phyloP scores from a whole-genome alignment of 2,797 vertebrate species.

The Darevskia mixta region DNA sequence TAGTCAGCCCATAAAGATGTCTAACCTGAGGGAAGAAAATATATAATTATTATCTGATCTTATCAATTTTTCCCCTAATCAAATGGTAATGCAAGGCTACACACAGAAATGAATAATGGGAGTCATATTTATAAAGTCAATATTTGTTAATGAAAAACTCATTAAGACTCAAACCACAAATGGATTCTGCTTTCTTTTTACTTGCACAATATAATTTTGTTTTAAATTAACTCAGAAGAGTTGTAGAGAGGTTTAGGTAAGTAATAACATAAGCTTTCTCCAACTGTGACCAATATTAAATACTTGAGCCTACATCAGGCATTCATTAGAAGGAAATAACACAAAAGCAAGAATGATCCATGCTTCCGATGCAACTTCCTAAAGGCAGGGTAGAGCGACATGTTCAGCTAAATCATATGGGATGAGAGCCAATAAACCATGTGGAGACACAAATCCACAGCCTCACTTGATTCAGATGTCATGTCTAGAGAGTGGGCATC shows the following conservation, averaged over 20 bases:
- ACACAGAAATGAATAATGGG: not conserved
- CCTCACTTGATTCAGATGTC: too few species aligned
- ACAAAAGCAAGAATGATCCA: not conserved
- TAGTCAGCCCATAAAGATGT: conserved; percentile 89
- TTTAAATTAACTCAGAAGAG: conserved; percentile 28
- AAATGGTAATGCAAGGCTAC: not conserved
- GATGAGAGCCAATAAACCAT: too few species aligned
- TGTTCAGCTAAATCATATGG: not conserved
- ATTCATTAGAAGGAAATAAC: not conserved
- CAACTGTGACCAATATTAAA: conserved; percentile 6
- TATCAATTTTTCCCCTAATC: not conserved
- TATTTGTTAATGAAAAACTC: conserved; percentile 26
- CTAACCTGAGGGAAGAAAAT: conserved; percentile 83
- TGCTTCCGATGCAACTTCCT: not conserved
- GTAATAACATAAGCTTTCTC: not conserved
- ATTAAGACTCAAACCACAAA: conserved; percentile 15
- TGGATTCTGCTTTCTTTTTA: not conserved
- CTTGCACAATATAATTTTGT: not conserved
- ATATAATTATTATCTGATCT: conserved; percentile 27
- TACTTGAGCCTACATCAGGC: not conserved
- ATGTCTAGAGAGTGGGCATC: too few species aligned
- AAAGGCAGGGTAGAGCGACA: not conserved
- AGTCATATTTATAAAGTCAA: conserved; percentile 10
- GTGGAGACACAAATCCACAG: too few species aligned
- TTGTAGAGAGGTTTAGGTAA: not conserved